phyloP scores from a whole-genome alignment of 2,888 invertebrate species.

The Luperina nickerlii region DNA sequence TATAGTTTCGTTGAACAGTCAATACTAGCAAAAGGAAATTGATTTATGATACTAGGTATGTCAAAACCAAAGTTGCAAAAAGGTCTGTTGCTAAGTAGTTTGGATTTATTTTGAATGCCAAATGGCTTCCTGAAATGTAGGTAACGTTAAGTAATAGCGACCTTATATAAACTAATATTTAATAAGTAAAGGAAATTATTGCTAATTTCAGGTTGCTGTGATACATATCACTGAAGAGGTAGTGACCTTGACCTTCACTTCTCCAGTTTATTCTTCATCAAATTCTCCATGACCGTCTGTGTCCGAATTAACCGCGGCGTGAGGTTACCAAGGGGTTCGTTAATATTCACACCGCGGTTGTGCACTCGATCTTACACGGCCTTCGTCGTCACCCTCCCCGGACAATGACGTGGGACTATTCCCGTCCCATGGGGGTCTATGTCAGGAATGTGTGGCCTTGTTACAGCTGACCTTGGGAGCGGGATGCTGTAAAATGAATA shows the following conservation, averaged over 20 bases:
- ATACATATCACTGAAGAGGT: not conserved
- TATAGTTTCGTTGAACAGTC: not conserved
- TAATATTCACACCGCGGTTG: conserved; percentile 68
- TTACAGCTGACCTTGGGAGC: not conserved
- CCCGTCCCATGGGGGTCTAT: conserved; percentile 47
- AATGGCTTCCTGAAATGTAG: conserved; percentile 10
- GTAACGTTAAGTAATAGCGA: not conserved
- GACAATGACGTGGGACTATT: conserved; percentile 64
- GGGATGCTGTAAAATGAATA: conserved; percentile 7
- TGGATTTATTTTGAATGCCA: conserved; percentile 11
- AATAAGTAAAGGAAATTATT: not conserved
- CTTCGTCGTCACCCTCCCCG: conserved; percentile 62
- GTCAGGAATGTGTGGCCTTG: conserved; percentile 16
- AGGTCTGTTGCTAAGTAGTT: not conserved
- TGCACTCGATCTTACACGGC: conserved; percentile 61
- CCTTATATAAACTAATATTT: not conserved
- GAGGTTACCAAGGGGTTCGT: conserved; percentile 47
- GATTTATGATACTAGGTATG: conserved; percentile 4
- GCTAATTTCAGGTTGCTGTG: not conserved
- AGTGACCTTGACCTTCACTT: conserved; percentile 4
- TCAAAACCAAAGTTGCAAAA: conserved; percentile 20
- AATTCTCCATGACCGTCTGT: conserved; percentile 6
- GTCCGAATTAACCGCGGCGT: conserved; percentile 16
- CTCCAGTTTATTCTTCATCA: conserved; percentile 7
- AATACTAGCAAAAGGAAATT: not conserved